A percentile compares a stretch with the other conserved stretches of the same genome.
These are phyloP conservation scores for Pterostichus madidus DNA, from an alignment of 2,888 invertebrate genomes.

Conservation along the genomic window DNA sequence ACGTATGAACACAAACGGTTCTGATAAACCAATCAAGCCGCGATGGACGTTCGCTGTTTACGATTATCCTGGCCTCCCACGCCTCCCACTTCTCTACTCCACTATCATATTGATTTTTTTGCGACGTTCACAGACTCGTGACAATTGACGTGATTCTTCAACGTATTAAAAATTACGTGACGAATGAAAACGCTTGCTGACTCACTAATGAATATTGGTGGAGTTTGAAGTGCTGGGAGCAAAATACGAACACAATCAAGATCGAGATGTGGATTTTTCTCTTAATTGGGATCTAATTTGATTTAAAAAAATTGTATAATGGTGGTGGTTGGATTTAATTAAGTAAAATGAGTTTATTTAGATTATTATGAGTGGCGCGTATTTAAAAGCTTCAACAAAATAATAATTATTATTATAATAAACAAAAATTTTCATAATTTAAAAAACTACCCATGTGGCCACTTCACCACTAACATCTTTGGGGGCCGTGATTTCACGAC, in stretches of 20 bases:
- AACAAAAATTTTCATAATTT: too few relatives aligned
- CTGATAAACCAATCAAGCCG: conserved; percentile 50
- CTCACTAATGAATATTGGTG: background rate
- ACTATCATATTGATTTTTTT: conserved; percentile 56
- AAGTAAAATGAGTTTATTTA: conserved; percentile 2
- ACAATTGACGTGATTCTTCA: conserved; percentile 25
- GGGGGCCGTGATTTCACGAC: too few relatives aligned
- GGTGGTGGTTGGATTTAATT: background rate
- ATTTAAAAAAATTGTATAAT: conserved; percentile 8
- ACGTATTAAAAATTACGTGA: conserved; percentile 49
- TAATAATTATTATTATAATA: too few relatives aligned
- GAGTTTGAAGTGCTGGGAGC: background rate
- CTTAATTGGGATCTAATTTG: conserved; percentile 39
- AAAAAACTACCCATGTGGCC: too few relatives aligned
- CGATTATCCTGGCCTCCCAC: conserved; percentile 34
- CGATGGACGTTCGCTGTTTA: conserved; percentile 44
- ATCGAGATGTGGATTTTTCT: conserved; percentile 5
- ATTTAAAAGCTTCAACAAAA: too few relatives aligned
- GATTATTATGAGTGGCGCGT: too few relatives aligned
- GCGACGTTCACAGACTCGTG: background rate
- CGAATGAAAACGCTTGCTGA: conserved; percentile 21
- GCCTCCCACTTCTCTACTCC: background rate
- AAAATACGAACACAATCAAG: background rate
- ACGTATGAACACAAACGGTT: conserved; percentile 51
- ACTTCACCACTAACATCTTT: too few relatives aligned